Evolutionary conservation across 1,140 invertebrate species (phyloP), one percentile per base, ranked within the genome.

Genomic region (Pseudachorutes palmiensis): DNA sequence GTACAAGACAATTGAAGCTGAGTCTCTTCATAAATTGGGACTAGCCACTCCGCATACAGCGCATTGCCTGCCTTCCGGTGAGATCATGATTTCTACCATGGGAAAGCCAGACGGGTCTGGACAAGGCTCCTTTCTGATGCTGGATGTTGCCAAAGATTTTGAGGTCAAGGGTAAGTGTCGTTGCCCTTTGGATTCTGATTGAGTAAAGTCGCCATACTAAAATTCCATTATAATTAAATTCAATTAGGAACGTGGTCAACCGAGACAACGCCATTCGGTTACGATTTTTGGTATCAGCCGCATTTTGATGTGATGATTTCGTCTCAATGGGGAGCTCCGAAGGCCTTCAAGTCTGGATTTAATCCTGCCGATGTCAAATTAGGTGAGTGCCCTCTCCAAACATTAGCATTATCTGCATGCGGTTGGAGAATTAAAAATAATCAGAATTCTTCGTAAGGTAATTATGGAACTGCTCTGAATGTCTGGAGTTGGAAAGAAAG

Each of bases 81-180:
- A 97, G 73, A 87, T 98, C 48, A 94, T 98, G 87, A 94, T 99
- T 74, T 96, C 93, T 3, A 88, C 87, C 3, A 86, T 97, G 84
- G 96, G 95, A 3, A 90, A 93, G 1, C 77, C 88, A 9, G 91
- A 88, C 48, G 84, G 94, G 73, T 75, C 70, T 14, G 80, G 41
- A 0, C 51, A 86, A 80, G 92, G 93, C 19, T 87, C 93, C 70
- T 98, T 97, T 77, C 78, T 97, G 28, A 80, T 94, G n/a, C 81
- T 99, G 64, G 92, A 98, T 77, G 85, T 86, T 14, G 81, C 89
- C 68, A 87, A 86, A 1, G 69, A 68, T 41, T 89, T 94, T 67
- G 81, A 88, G 72, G 76, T 88, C 19, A 89, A 85, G 80, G 86
- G 84, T 85, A 51, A n/a, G n/a, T n/a, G n/a, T n/a, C n/a, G n/a